Evolutionary conservation across 2,113 vertebrate species (phyloP), one percentile per base, ranked within the genome.

Genomic region (Echinops telfairi): DNA sequence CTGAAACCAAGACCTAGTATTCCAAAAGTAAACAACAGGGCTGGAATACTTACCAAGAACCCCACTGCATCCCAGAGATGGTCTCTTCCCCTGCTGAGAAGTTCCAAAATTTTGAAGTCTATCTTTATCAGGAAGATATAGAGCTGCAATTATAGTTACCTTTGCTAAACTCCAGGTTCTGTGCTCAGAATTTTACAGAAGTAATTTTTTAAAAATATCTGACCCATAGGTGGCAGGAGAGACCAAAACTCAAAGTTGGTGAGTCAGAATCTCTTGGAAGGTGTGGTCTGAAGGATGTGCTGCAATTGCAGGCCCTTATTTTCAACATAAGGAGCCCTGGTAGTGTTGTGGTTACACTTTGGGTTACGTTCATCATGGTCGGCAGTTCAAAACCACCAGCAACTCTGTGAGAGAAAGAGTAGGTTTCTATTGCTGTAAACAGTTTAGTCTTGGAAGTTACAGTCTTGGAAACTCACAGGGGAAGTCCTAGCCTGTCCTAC

Each of bases 191-290:
- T 27, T 85, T 29, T 22, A 31, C 8, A 25, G 10, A 31, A 70
- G 70, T 6, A 40, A 57, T 2, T 36, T 25, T 96, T 10, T 53
- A 53, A 47, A 47, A 47, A 53, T 53, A 9, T 53, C 10, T 53
- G 5, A 53, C 47, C 47, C 12, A 14, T 62, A 95, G 93, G 92
- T 95, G 96, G 94, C 22, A 91, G 82, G 85, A 96, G 82, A 96
- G 93, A 79, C 40, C 92, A 95, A 80, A 96, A 94, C 93, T 78
- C 95, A 17, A 33, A 6, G 6, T 89, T 40, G 40, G 40, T 80
- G 58, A 43, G 58, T 81, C 29, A 77, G 31, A 58, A 93, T 60
- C 40, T 0, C 0, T 31, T 33, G 71, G 86, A 47, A 83, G 47
- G 11, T 75, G 14, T 6, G 23, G 25, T 5, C 33, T 7, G 68